Base-by-base conservation (phyloP, 2,888 invertebrate genomes). In the Lobophora halterata region DNA sequence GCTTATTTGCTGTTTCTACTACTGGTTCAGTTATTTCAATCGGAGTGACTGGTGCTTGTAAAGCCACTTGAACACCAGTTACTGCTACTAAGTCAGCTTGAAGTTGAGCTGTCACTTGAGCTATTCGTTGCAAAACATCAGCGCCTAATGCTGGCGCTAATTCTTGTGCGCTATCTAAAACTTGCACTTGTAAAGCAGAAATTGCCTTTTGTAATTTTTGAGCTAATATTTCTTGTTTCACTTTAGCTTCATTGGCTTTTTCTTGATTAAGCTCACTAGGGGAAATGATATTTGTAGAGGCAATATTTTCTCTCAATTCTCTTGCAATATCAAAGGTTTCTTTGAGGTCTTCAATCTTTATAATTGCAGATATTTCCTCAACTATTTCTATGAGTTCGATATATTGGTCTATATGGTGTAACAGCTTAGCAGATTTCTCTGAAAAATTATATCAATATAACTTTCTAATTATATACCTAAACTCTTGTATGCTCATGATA, bases 331-430 rank as follows among this genome's bases (percentile, higher is more conserved):
- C 52, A 14, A 69, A 59, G 0, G 75, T 61, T 42, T 79, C 65
- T 45, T 71, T 63, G 1, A 77, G 50, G 20, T 76, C 58, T 21
- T 78, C 70, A 17, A 73, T 49, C 34, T 70, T 68, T 20, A 78
- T 61, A 3, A 71, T 40, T 18, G 71, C 67, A 5, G 71, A 70
- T 38, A 73, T 63, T 66, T 79, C 78, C 61, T 78, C 74, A n/a
- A 79, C 63, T 17, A 70, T 69, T 65, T 80, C 75, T 32, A 77
- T 66, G 3, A 78, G 47, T 49, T 81, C 74, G 39, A 81, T 74
- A 31, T 78, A 80, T 46, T 77, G 68, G 32, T 80, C 72, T 13
- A 83, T 72, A 29, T 75, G 71, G 27, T 71, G 56, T 32, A 75
- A 35, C 4, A 80, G 57, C 11, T 64, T 47, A 12, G 61, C 48